phyloP scores from a whole-genome alignment of 2,888 invertebrate species.

The Sycophila texana region DNA sequence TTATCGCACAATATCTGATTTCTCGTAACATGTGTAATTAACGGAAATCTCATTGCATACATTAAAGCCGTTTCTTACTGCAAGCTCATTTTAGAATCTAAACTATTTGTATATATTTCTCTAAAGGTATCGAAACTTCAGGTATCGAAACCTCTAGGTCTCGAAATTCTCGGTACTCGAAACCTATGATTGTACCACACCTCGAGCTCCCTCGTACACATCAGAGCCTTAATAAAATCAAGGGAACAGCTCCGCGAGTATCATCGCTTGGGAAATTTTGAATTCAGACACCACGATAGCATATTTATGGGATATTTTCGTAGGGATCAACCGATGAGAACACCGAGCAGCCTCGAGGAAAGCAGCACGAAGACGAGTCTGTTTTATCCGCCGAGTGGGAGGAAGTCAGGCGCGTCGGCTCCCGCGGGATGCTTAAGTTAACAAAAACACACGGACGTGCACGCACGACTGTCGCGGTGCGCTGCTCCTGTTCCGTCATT shows the following conservation, averaged over 20 bases:
- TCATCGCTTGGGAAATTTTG: constrained; percentile 14
- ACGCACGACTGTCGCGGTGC: neutral
- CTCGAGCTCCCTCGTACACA: neutral
- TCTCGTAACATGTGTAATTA: too few species aligned
- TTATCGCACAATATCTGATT: too few species aligned
- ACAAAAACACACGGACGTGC: constrained; percentile 32
- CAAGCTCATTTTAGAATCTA: too few species aligned
- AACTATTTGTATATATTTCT: too few species aligned
- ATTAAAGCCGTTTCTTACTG: too few species aligned
- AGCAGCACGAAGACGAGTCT: neutral
- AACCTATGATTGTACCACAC: neutral
- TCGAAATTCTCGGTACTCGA: too few species aligned
- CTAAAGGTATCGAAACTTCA: too few species aligned
- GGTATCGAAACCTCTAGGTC: too few species aligned
- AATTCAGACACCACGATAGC: constrained; percentile 30
- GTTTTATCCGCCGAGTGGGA: constrained; percentile 1
- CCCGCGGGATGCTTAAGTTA: constrained; percentile 50
- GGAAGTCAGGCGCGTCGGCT: constrained; percentile 24
- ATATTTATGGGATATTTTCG: constrained; percentile 51
- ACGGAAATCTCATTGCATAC: too few species aligned
- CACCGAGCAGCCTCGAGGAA: constrained; percentile 1
- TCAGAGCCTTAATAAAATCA: constrained; percentile 37
- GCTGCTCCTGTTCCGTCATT: constrained; percentile 49
- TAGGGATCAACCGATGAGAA: constrained; percentile 45
- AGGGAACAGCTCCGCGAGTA: constrained; percentile 7